Evolutionary conservation across 2,888 invertebrate genomes (phyloP), one percentile per base, ranked within the genome.

Genomic region (Lasius platythorax): DNA sequence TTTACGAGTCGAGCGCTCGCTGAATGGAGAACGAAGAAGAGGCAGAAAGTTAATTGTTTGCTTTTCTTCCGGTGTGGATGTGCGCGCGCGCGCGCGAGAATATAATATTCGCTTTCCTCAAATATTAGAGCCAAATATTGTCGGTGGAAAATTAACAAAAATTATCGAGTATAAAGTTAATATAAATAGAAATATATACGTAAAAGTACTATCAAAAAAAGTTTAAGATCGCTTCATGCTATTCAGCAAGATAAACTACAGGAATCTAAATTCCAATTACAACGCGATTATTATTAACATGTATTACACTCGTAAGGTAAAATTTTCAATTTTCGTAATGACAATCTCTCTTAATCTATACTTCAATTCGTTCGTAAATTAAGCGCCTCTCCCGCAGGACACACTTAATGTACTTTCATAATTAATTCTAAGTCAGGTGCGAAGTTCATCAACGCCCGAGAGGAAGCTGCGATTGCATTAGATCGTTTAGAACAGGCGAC

Each of bases 41-140:
- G 63, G 23, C 33, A 46, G 46, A 46, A 61, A 37, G 73, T 46
- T 81, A 61, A 81, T 81, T 81, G 46, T 63, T 81, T 81, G 46
- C 46, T 18, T 73, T 58, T 50, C 72, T 70, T 23, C 58, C 53
- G 12, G 43, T 46, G n/a, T 53, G 50, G 50, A 53, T 53, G n/a
- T 53, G 50, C n/a, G 15, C 2, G n/a, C 2, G 50, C 50, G 18
- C n/a, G 50, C 15, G 46, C 15, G 23, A 79, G 11, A 56, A 72
- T n/a, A 50, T 23, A 46, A 68, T 43, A 81, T 63, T 11, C 61
- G 33, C 46, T 50, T 81, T 73, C 30, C 15, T 46, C n/a, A 63
- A 46, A 72, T 81, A 61, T 72, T 23, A 2, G 9, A 79, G 18
- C 12, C 46, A 63, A 72, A 72, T 43, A 37, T 61, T 56, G 12